Base-by-base conservation (phyloP, 1,140 invertebrate species). In the Temnothorax longispinosus region DNA sequence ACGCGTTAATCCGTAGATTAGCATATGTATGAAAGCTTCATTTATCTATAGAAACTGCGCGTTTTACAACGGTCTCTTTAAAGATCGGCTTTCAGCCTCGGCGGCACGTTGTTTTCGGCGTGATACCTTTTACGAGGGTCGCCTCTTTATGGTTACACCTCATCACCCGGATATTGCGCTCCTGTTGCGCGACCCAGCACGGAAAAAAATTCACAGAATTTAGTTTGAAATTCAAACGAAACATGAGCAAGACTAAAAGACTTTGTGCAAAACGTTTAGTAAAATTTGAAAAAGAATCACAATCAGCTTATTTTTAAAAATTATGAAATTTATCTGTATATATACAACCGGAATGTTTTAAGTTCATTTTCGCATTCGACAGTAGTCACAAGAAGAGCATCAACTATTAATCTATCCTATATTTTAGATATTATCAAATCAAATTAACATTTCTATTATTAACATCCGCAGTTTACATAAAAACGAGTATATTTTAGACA, bases 151-250 rank as follows among this genome's bases (percentile, higher is more conserved):
- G 65, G 78, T 58, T 74, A 60, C 80, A 74, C 67, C 67, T 82
- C 80, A 71, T 69, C 77, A 27, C n/a, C n/a, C 41, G 80, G 67
- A 82, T 82, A 82, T 74, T 82, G 80, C 67, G 80, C 80, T 74
- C 67, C 80, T 32, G 67, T 60, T 82, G 52, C 11, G 54, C 41
- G 27, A 38, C 65, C 38, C 18, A 47, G 60, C 18, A 47, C 10
- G 10, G 7, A 65, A 72, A 69, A 38, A 58, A 58, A 58, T 44
- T 69, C 56, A 21, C 50, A 18, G 11, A 54, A 65, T 41, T 65
- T 54, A 32, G 27, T 58, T 58, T 72, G 27, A 47, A 47, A 44
- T 82, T 58, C 27, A 8, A 58, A 8, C n/a, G 27, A n/a, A 47
- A 82, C 18, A 7, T 56, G 50, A 21, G 38, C 15, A 35, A 50